Percentiles rank a stretch among this genome's conserved stretches.
phyloP scores from a whole-genome alignment of 2,797 vertebrate species.

The Typhlichthys subterraneus region DNA sequence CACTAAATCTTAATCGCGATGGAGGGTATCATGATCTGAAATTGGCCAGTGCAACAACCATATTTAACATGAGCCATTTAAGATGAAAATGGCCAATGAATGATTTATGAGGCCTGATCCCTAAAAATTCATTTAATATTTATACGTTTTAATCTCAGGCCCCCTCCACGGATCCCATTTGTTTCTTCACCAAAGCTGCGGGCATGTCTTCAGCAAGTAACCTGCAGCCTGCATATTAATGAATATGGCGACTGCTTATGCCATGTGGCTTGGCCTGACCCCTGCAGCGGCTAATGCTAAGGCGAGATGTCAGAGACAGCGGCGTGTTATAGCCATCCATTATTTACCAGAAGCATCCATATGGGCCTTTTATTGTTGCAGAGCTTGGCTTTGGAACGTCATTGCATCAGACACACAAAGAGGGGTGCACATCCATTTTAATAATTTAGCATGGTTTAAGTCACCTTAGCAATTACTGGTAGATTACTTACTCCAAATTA shows the following conservation, averaged over 20 bases:
- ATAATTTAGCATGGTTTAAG: slow-evolving; percentile 55
- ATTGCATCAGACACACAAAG: slow-evolving; percentile 26
- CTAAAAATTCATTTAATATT: not conserved
- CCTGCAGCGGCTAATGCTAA: slow-evolving; percentile 12
- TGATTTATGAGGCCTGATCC: not conserved
- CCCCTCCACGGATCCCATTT: slow-evolving; percentile 1
- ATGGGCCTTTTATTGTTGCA: too few species aligned
- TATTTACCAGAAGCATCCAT: too few species aligned
- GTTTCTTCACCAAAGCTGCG: slow-evolving; percentile 4
- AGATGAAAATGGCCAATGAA: not conserved
- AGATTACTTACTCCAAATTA: slow-evolving; percentile 47
- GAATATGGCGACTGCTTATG: slow-evolving; percentile 1
- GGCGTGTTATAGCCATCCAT: too few species aligned
- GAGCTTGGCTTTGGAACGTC: slow-evolving; percentile 7
- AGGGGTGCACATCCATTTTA: slow-evolving; percentile 31
- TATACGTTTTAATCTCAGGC: not conserved
- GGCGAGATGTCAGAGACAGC: not conserved
- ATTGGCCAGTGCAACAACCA: not conserved
- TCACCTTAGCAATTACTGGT: slow-evolving; percentile 55
- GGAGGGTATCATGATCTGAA: not conserved
- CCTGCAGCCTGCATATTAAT: slow-evolving; percentile 6
- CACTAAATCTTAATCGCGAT: not conserved
- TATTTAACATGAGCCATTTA: not conserved
- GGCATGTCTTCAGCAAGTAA: not conserved
- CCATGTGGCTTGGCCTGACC: slow-evolving; percentile 17